These are phyloP conservation scores for Ctenosaura bakeri DNA, from an alignment of 2,797 vertebrate species.

Conservation along the genomic window DNA sequence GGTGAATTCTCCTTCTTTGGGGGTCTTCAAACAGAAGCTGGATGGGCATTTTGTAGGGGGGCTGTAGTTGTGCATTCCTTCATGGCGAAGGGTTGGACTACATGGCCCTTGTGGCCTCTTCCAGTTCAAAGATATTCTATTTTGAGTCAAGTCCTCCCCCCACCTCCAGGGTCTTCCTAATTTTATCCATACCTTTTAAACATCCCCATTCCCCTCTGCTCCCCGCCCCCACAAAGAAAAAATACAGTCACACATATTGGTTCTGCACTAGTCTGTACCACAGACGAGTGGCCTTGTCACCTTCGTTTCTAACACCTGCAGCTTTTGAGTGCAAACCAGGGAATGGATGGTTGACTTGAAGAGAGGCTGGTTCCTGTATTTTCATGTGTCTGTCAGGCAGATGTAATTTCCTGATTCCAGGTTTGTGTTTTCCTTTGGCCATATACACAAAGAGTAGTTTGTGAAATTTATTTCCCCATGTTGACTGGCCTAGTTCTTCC, in stretches of 20 bases:
- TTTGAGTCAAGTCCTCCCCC: neutral
- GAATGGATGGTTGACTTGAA: slow-evolving; percentile 2
- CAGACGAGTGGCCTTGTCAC: neutral
- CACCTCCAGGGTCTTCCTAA: neutral
- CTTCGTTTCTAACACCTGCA: neutral
- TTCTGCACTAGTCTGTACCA: neutral
- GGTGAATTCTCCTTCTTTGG: too few relatives aligned
- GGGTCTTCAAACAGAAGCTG: too few relatives aligned
- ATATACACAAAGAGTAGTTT: slow-evolving; percentile 30
- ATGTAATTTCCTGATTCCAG: slow-evolving; percentile 42
- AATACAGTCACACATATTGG: neutral
- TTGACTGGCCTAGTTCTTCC: slow-evolving; percentile 24
- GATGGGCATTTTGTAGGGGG: too few relatives aligned
- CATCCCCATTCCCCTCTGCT: too few relatives aligned
- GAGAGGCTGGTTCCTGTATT: slow-evolving; percentile 17
- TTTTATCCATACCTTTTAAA: neutral
- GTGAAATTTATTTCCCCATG: slow-evolving; percentile 34
- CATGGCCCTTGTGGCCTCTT: too few relatives aligned
- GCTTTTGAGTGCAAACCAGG: neutral
- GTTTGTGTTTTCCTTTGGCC: slow-evolving; percentile 27
- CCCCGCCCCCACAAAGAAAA: too few relatives aligned
- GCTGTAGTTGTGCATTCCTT: too few relatives aligned
- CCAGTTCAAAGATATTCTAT: too few relatives aligned
- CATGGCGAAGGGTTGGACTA: too few relatives aligned
- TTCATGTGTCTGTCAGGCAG: slow-evolving; percentile 35